Base-by-base conservation (phyloP, 30 jellyfish, hydroid and myxozoan genomes). In the Turritopsis dohrnii region DNA sequence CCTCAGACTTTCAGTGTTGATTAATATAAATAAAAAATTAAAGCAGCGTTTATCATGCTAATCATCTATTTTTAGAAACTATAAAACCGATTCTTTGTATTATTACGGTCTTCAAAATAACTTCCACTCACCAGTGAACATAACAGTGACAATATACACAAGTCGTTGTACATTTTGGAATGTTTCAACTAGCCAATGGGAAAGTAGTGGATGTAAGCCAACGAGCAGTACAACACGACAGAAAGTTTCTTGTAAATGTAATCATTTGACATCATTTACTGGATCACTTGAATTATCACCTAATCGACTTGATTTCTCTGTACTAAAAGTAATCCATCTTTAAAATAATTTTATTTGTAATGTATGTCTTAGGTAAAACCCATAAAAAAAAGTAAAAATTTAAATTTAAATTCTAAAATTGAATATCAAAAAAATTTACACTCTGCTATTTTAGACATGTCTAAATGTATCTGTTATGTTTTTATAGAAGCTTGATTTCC, bases 251-350 rank as follows among this genome's bases (percentile, higher is more conserved):
- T 94, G 99, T 81, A 31, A 73, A 16, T 89, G 96, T 86, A 88
- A 81, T 52, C 99, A 94, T 72, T 84, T 94, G 73, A 94, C 99
- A 26, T 84, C 96, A 79, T 94, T 94, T 86, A 87, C 96, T 9
- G 84, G 94, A 1, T 83, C 93, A 5, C 76, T 94, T 80, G 86
- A 86, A 31, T 86, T 94, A 21, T 80, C 88, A 54, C 99, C 99
- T 1, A 94, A 94, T 65, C 96, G 96, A 7, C 88, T 94, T 76
- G 85, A 79, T 21, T 94, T 94, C 90, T 81, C 99, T 21, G 76
- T 91, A 1, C 73, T 94, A 41, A 24, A 82, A 87, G 99, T 94
- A 89, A 26, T 90, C 13, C 60, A 41, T 41, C 60, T 41, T 41
- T 41, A 3, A 3, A 5, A 41, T 41, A 5, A 3, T 41, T 3